These are phyloP conservation scores for Pammene aurita DNA, from an alignment of 2,888 invertebrate species.

Conservation along the genomic window DNA sequence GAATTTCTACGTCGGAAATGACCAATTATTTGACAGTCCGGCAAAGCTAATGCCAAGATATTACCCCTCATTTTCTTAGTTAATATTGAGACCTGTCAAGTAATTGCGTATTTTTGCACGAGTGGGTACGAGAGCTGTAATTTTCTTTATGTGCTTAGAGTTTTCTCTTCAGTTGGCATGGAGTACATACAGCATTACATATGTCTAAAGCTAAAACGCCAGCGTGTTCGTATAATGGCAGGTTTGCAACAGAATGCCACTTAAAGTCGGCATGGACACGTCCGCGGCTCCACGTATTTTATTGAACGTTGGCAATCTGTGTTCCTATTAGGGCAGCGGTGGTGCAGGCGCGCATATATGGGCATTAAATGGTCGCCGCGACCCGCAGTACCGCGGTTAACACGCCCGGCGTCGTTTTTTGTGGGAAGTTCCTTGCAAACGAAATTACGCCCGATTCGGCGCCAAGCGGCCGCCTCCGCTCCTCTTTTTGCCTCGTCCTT, in stretches of 20 bases:
- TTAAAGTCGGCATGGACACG: constrained; percentile 31
- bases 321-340: constrained; percentile 56
- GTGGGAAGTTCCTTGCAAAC: constrained; percentile 69
- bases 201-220: constrained; percentile 16
- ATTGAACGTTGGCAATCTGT: constrained; percentile 43
- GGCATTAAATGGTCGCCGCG: constrained; percentile 63
- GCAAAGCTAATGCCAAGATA: constrained; percentile 39
- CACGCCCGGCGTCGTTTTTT: constrained; percentile 72
- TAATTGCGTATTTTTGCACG: constrained; percentile 33
- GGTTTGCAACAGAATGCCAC: constrained; percentile 28
- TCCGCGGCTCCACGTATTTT: constrained; percentile 41
- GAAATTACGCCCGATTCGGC: constrained; percentile 76
- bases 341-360: constrained; percentile 58
- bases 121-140: constrained; percentile 21
- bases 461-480: constrained; percentile 76
- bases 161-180: constrained; percentile 16
- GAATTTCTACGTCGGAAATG: constrained; percentile 65
- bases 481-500: constrained; percentile 74
- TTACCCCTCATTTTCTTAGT: constrained; percentile 35
- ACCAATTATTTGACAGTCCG: constrained; percentile 58
- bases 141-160: constrained; percentile 16
- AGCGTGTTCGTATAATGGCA: constrained; percentile 17
- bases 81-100: constrained; percentile 27
- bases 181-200: constrained; percentile 7
- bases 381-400: constrained; percentile 57